These are phyloP conservation scores for Drosophila pallidifrons DNA, from an alignment of 1,140 invertebrate genomes.

Conservation along the genomic window DNA sequence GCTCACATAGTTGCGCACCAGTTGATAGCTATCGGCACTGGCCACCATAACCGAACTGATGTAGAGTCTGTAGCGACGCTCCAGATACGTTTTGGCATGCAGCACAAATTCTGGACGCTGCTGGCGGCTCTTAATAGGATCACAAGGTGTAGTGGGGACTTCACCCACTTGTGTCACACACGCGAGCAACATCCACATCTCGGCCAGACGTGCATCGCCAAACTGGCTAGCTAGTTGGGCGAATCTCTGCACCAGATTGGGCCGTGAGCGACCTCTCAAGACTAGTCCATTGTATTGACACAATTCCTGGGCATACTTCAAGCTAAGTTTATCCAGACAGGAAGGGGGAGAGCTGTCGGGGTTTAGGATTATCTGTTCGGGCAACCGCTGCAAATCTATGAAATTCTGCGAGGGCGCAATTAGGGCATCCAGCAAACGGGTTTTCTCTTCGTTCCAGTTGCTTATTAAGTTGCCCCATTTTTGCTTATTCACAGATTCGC, in stretches of 20 bases:
- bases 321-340: slow-evolving; percentile 87
- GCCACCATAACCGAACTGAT: slow-evolving; percentile 94
- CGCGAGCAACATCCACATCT: slow-evolving; percentile 94
- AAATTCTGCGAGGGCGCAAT: slow-evolving; percentile 94
- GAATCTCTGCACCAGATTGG: slow-evolving; percentile 92
- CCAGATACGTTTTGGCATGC: slow-evolving; percentile 93
- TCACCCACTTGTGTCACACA: slow-evolving; percentile 55
- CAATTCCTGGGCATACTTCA: slow-evolving; percentile 94
- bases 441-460: slow-evolving; percentile 96
- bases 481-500: slow-evolving; percentile 89
- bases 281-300: slow-evolving; percentile 93
- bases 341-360: slow-evolving; percentile 84
- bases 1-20: slow-evolving; percentile 94
- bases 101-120: slow-evolving; percentile 89
- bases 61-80: slow-evolving; percentile 94
- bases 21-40: slow-evolving; percentile 92
- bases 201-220: slow-evolving; percentile 93
- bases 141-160: slow-evolving; percentile 87
- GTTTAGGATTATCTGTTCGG: slow-evolving; percentile 88
- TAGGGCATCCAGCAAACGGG: slow-evolving; percentile 94
- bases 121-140: slow-evolving; percentile 90
- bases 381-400: slow-evolving; percentile 90
- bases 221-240: slow-evolving; percentile 89
- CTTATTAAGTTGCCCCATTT: slow-evolving; percentile 93
- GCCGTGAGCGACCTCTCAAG: slow-evolving; percentile 89